Percentiles rank a stretch among this genome's conserved stretches.
phyloP scores from a whole-genome alignment of 35 echinoderm and acorn worm genomes.

The Amphiura filiformis region DNA sequence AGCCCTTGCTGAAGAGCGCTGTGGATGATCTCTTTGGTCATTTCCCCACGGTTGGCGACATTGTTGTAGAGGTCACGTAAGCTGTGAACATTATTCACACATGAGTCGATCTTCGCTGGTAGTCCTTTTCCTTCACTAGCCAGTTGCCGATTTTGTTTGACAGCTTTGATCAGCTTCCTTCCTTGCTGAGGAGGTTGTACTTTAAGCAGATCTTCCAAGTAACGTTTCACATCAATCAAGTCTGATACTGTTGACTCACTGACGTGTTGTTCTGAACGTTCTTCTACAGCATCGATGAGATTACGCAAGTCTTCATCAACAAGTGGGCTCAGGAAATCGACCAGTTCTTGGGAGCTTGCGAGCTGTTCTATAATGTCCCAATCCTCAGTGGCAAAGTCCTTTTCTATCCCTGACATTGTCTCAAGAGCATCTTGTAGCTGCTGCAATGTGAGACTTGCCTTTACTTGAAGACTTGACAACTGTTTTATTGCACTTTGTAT shows the following conservation, averaged over 20 bases:
- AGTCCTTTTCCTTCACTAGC: background rate
- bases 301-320: conserved; percentile 38
- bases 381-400: conserved; percentile 9
- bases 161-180: conserved; percentile 17
- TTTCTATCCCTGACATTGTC: background rate
- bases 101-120: conserved; percentile 15
- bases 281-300: conserved; percentile 41
- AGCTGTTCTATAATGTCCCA: conserved; percentile 27
- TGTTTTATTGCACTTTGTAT: background rate
- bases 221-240: conserved; percentile 40
- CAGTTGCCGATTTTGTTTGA: background rate
- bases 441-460: background rate
- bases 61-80: conserved; percentile 38
- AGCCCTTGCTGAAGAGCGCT: conserved; percentile 8
- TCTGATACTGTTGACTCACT: conserved; percentile 34
- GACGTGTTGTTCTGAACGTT: conserved; percentile 34
- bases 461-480: background rate
- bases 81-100: conserved; percentile 20
- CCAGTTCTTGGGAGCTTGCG: background rate
- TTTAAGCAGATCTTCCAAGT: conserved; percentile 24
- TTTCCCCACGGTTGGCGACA: conserved; percentile 30
- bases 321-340: conserved; percentile 25
- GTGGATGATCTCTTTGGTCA: conserved; percentile 39
- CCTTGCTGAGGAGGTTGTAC: background rate
- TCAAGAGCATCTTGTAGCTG: conserved; percentile 22